These are phyloP conservation scores for Drosophila infuscata DNA, from an alignment of 2,888 invertebrate species.

Conservation along the genomic window DNA sequence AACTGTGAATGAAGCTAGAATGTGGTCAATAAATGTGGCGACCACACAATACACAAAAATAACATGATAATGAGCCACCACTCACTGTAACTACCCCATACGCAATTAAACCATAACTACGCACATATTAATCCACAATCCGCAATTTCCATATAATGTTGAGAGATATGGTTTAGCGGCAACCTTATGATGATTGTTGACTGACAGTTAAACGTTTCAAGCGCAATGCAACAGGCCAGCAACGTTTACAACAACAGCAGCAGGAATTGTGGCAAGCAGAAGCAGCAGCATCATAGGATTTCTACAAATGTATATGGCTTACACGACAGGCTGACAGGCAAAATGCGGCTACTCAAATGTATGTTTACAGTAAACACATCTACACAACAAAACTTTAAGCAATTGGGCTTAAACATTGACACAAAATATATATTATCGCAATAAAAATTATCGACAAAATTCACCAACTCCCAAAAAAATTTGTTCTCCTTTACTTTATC, in stretches of 20 bases:
- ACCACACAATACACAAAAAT: constrained; percentile 34
- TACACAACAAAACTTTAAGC: background rate
- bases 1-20: constrained; percentile 79
- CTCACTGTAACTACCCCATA: too few species aligned
- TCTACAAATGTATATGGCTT: constrained; percentile 38
- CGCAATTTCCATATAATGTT: constrained; percentile 40
- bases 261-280: constrained; percentile 2
- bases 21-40: constrained; percentile 64
- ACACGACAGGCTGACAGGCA: constrained; percentile 37
- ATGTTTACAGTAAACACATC: background rate
- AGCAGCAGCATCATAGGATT: constrained; percentile 19
- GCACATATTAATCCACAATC: constrained; percentile 28
- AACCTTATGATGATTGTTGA: constrained; percentile 47
- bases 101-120: background rate
- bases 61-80: constrained; percentile 23
- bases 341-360: constrained; percentile 28
- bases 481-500: background rate
- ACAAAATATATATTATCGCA: background rate
- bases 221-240: constrained; percentile 34
- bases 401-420: background rate
- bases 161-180: constrained; percentile 59
- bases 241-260: background rate
- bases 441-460: background rate
- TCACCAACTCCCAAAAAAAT: background rate
- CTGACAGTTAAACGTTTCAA: constrained; percentile 44